phyloP scores from a whole-genome alignment of 2,113 vertebrate species.

The Brachyistius frenatus region DNA sequence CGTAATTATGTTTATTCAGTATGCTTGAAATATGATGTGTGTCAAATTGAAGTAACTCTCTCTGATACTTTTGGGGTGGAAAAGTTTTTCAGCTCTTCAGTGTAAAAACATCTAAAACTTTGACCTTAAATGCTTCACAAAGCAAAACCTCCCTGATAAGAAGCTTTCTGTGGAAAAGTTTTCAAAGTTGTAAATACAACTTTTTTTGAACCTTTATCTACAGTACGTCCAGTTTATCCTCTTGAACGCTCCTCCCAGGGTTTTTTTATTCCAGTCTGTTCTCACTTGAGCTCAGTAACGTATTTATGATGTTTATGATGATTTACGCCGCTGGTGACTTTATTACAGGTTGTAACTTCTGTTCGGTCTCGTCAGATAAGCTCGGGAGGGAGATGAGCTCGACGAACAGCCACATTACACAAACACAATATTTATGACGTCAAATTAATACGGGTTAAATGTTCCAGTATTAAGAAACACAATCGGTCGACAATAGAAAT shows the following conservation, averaged over 20 bases:
- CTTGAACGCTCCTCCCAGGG: too few relatives aligned
- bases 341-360: constrained; percentile 11
- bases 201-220: background rate
- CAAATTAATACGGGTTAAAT: too few relatives aligned
- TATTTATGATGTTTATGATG: background rate
- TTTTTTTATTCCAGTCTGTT: background rate
- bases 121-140: background rate
- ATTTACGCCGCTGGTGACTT: background rate
- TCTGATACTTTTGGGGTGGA: background rate
- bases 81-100: constrained; percentile 2
- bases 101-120: background rate
- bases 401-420: background rate
- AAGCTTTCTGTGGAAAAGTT: constrained; percentile 14
- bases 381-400: background rate
- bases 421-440: background rate
- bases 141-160: background rate
- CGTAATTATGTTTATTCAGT: background rate
- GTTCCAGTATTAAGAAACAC: too few relatives aligned
- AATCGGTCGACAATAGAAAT: too few relatives aligned
- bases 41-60: background rate
- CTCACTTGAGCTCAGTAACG: too few relatives aligned
- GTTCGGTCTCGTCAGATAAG: background rate
- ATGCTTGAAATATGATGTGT: background rate
- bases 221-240: background rate
- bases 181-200: background rate